Conservation (phyloP, 1,140 invertebrate species). For the Macrotrachela quadricornifera region DNA sequence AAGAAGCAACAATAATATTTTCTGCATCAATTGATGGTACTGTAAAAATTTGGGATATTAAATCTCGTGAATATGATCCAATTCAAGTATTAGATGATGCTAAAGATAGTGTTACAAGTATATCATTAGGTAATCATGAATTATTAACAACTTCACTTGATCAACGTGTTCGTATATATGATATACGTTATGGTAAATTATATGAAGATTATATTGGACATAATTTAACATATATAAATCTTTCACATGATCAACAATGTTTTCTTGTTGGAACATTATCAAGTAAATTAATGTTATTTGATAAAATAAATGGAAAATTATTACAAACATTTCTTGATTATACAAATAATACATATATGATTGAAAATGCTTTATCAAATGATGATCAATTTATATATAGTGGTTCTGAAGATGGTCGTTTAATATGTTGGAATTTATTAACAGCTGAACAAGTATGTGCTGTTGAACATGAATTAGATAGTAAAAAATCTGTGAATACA, state of each 20-base stretch:
- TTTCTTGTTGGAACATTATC: constrained; percentile 59
- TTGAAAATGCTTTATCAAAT: constrained; percentile 60
- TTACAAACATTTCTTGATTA: constrained; percentile 58
- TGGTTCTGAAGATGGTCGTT: constrained; percentile 63
- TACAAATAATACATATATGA: constrained; percentile 48
- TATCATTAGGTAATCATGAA: constrained; percentile 65
- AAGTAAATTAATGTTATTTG: constrained; percentile 55
- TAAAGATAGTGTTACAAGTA: constrained; percentile 67
- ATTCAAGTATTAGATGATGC: constrained; percentile 59
- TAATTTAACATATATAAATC: constrained; percentile 23
- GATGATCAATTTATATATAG: constrained; percentile 61
- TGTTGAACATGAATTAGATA: background rate
- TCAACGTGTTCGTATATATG: constrained; percentile 61
- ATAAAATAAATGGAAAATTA: constrained; percentile 63
- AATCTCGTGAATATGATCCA: constrained; percentile 46
- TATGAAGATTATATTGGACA: constrained; percentile 58
- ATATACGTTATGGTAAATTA: constrained; percentile 60
- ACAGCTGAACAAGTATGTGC: constrained; percentile 14
- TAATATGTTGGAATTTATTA: constrained; percentile 66
- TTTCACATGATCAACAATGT: constrained; percentile 48
- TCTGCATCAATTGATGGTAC: constrained; percentile 77
- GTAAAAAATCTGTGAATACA: background rate
- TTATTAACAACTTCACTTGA: constrained; percentile 76
- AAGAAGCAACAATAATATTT: constrained; percentile 66
- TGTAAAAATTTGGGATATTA: constrained; percentile 64